These are phyloP conservation scores for Chrysodeixis includens DNA, from an alignment of 2,888 invertebrate species.

Conservation along the genomic window DNA sequence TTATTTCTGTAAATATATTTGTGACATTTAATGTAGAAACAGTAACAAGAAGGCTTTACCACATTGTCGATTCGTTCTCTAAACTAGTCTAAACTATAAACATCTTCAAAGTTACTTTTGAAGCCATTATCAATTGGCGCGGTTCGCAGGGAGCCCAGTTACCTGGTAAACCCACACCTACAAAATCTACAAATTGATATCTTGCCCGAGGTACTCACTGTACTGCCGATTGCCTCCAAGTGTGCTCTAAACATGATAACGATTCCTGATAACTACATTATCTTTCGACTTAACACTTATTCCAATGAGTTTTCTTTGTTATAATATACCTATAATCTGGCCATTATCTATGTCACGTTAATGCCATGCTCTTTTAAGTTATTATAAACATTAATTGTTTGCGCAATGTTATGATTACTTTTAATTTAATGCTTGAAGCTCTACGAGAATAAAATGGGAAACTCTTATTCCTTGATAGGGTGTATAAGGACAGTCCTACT, in stretches of 20 bases:
- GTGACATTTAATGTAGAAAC: no score
- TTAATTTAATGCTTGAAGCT: not conserved
- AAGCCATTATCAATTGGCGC: slow-evolving; percentile 11
- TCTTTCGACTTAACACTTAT: not conserved
- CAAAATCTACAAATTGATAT: slow-evolving; percentile 28
- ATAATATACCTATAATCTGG: not conserved
- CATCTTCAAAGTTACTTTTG: no score
- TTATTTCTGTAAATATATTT: no score
- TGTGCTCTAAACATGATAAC: slow-evolving; percentile 10
- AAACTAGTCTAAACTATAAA: no score
- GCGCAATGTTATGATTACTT: not conserved
- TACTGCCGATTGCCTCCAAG: slow-evolving; percentile 1
- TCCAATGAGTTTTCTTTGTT: not conserved
- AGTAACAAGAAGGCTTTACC: no score
- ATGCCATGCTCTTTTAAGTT: not conserved
- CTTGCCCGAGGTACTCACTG: slow-evolving; percentile 4
- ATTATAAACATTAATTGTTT: not conserved
- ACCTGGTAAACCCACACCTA: slow-evolving; percentile 16
- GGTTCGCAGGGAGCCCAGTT: slow-evolving; percentile 10
- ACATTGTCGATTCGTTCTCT: no score
- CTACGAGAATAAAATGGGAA: no score
- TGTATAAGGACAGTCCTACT: no score
- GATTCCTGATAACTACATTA: not conserved
- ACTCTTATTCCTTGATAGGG: no score
- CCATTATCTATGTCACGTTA: not conserved